These are phyloP conservation scores for Xylocampa areola DNA, from an alignment of 2,888 invertebrate genomes.

Conservation along the genomic window DNA sequence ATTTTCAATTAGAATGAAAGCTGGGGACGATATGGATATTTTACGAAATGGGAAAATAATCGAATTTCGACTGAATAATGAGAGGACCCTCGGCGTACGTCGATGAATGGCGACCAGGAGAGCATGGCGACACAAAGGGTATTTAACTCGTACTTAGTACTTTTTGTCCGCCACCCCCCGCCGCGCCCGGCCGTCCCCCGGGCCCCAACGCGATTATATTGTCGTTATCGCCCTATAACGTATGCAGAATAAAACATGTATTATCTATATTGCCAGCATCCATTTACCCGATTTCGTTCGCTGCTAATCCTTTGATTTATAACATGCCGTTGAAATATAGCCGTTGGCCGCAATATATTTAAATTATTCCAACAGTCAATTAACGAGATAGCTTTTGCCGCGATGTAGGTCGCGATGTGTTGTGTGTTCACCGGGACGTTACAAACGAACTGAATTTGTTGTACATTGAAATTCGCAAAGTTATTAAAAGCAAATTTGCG, in stretches of 20 bases:
- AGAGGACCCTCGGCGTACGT: constrained; percentile 80
- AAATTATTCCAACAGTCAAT: constrained; percentile 88
- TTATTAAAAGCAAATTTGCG: constrained; percentile 63
- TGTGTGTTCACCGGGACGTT: constrained; percentile 64
- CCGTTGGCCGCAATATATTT: constrained; percentile 85
- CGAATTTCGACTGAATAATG: constrained; percentile 89
- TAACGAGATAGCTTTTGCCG: constrained; percentile 85
- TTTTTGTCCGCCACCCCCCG: constrained; percentile 82
- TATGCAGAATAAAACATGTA: constrained; percentile 87
- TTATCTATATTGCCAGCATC: constrained; percentile 86
- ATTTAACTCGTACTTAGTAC: constrained; percentile 89
- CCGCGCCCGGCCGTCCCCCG: constrained; percentile 65
- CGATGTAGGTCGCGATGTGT: constrained; percentile 70
- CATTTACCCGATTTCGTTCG: constrained; percentile 80
- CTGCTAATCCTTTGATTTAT: constrained; percentile 89
- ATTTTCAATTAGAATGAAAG: constrained; percentile 88
- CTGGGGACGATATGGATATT: constrained; percentile 89
- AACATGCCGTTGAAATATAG: constrained; percentile 84
- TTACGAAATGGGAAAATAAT: constrained; percentile 89
- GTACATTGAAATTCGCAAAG: constrained; percentile 62
- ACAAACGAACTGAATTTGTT: constrained; percentile 62
- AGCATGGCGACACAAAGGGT: constrained; percentile 86
- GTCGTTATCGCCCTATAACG: constrained; percentile 88
- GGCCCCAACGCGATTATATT: constrained; percentile 81
- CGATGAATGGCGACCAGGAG: constrained; percentile 83